Base-by-base conservation (phyloP, 1,140 invertebrate genomes). In the Eriosoma lanigerum region DNA sequence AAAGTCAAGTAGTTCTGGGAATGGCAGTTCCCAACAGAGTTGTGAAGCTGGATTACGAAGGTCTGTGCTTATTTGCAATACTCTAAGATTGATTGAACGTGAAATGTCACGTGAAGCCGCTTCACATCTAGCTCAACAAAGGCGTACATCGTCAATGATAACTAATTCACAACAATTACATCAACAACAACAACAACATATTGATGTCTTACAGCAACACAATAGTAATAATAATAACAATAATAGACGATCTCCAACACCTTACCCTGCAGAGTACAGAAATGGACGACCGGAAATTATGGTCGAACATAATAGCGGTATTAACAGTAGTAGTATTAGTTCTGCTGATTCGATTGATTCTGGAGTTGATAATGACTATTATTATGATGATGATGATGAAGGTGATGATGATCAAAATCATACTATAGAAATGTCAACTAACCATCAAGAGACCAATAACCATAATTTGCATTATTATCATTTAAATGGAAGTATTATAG, bases 21-120 rank as follows among this genome's bases (percentile, higher is more conserved):
- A 21, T 21, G 48, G 24, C 2, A 17, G 52, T 44, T 56, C 29
- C 83, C 89, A 94, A 26, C 94, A 96, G 86, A 93, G 92, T 81
- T 92, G 93, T 3, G 95, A 97, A 85, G 94, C 95, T 19, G 94
- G 93, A 81, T 87, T 98, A n/a, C 90, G 94, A 78, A 90, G 94
- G 56, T 97, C 95, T 8, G 96, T 98, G 82, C 91, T 98, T 56
- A 96, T 98, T 83, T 96, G 95, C 87, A 98, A 97, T 86, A 97
- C 96, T 12, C 86, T 97, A 70, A 92, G 96, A 85, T 90, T 93
- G 83, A 92, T 98, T 82, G 95, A 97, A 87, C 89, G 92, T 38
- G 95, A 97, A 86, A 93, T 97, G 89, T 93, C 95, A 85, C 88
- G 90, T 56, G 94, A 96, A 86, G 89, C 86, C 81, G 89, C 81